phyloP scores from a whole-genome alignment of 2,113 vertebrate species.

The Lucifuga dentata region DNA sequence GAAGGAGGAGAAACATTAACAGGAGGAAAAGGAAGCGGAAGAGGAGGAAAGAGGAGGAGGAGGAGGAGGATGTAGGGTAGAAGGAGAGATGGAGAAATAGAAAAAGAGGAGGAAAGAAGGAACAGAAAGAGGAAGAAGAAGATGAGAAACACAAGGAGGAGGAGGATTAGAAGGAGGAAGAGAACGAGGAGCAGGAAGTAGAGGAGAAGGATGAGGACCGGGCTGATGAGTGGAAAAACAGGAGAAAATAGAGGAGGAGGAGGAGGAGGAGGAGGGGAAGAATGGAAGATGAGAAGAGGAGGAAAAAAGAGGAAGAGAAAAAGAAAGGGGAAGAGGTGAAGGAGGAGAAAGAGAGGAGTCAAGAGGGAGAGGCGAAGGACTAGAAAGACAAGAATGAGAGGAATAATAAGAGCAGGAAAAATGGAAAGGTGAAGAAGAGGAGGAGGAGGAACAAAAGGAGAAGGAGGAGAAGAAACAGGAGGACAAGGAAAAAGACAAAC shows the following conservation, averaged over 20 bases:
- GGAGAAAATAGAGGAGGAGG: neutral
- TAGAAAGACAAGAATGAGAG: no score
- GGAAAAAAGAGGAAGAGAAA: neutral
- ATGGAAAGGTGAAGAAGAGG: no score
- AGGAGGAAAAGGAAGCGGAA: no score
- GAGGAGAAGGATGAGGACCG: neutral
- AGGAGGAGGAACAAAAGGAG: neutral
- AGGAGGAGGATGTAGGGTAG: neutral
- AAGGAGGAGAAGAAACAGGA: neutral
- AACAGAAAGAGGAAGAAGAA: no score
- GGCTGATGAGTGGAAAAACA: neutral
- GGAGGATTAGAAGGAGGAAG: neutral
- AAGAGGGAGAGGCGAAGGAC: neutral
- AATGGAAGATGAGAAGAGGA: neutral
- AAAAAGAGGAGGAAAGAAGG: no score
- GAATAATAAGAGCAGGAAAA: neutral
- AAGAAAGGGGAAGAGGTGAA: neutral
- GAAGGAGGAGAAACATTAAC: neutral
- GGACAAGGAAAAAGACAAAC: neutral
- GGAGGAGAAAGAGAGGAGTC: no score
- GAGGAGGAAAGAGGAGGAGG: neutral
- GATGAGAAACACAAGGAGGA: neutral
- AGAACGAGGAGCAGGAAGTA: neutral
- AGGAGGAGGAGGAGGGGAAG: neutral
- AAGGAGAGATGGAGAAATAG: neutral